Evolutionary conservation across 1,140 invertebrate species (phyloP), one percentile per base, ranked within the genome.

Genomic region (Drosophila melanica): DNA sequence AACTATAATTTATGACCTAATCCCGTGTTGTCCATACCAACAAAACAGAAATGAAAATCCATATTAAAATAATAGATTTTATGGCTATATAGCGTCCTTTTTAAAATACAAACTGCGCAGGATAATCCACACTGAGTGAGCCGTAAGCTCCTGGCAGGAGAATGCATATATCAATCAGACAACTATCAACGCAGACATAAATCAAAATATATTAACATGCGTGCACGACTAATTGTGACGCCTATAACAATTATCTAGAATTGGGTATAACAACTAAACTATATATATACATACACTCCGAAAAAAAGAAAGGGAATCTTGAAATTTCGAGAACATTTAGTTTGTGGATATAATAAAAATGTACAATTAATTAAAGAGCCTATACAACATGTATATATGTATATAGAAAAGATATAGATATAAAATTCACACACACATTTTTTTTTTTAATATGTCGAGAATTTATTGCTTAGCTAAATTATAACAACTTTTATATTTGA

Each of bases 1-100:
- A 58, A 44, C 12, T 47, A 54, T 89, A 79, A 89, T 82, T 82
- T 79, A 87, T 87, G 79, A 87, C 76, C 65, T 74, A 87, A 87
- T 33, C 65, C 4, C 41, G 64, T 68, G 30, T 8, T 59, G 59
- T 75, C 64, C 67, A 71, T 65, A 57, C 45, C 72, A 73, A 41
- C 5, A 41, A 14, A 41, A 41, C 6, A 5, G 0, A 14, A 50
- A 33, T 5, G 58, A 81, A 87, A 87, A 87, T 87, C 71, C 66
- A 87, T 85, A 77, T 35, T 12, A 44, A n/a, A 14, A 30, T n/a
- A n/a, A n/a, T n/a, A n/a, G n/a, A n/a, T n/a, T 37, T 27, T 54
- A 55, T 58, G 20, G 20, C 20, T 23, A 45, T 47, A 35, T 23
- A 57, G 64, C 70, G 50, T 67, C 64, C 12, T 80, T 79, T 75